A percentile compares a stretch with the other conserved stretches of the same genome.
phyloP scores from a whole-genome alignment of 1,140 invertebrate genomes.

The Nasonia vitripennis region DNA sequence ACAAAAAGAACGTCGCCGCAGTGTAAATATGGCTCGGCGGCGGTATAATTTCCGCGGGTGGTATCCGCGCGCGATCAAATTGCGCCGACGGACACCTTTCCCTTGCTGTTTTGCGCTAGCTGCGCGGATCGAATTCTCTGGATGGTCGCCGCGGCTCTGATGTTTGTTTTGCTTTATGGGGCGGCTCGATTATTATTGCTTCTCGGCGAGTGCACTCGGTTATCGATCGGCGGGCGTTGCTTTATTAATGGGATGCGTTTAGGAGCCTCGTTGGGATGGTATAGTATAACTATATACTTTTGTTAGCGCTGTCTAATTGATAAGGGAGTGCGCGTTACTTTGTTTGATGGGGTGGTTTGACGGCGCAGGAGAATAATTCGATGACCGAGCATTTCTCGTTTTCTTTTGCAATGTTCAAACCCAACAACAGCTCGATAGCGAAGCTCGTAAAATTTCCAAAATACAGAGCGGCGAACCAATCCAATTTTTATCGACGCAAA shows the following conservation, averaged over 20 bases:
- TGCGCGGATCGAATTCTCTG: conserved; percentile 6
- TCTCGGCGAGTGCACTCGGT: background rate
- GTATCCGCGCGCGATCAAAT: conserved; percentile 41
- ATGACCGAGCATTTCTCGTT: too few relatives aligned
- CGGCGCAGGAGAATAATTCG: too few relatives aligned
- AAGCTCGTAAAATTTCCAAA: too few relatives aligned
- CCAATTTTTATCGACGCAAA: too few relatives aligned
- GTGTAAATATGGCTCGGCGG: conserved; percentile 25
- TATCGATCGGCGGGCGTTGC: background rate
- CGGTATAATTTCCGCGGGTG: conserved; percentile 27
- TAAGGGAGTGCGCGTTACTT: background rate
- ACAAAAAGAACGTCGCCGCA: background rate
- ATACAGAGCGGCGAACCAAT: too few relatives aligned
- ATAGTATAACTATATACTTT: background rate
- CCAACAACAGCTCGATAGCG: too few relatives aligned
- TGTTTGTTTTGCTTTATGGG: conserved; percentile 6
- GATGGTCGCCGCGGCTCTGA: background rate
- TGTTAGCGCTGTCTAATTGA: background rate
- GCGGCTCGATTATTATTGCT: background rate
- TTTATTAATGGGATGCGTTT: background rate
- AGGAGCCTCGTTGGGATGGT: background rate
- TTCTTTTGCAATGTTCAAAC: too few relatives aligned
- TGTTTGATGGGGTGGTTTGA: too few relatives aligned
- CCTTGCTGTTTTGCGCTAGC: background rate
- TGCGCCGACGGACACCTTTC: background rate